Evolutionary conservation across 2,797 vertebrate species (phyloP).

Genomic region (Bradypodion ventrale): DNA sequence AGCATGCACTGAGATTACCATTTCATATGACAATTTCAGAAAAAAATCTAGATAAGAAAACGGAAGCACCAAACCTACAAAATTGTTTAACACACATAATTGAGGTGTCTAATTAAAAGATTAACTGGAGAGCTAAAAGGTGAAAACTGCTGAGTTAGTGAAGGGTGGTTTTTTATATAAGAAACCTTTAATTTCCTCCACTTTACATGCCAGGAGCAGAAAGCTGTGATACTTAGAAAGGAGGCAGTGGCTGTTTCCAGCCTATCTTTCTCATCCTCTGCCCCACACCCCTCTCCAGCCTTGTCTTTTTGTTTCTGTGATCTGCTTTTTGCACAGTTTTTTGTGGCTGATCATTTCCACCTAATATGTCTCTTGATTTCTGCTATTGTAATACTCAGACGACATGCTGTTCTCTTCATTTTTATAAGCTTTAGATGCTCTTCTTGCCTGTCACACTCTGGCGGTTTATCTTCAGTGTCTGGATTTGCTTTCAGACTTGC

Average conservation of each 20-base stretch:
- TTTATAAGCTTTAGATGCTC: slow-evolving; percentile 85
- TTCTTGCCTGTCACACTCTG: slow-evolving; percentile 87
- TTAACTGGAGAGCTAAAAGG: slow-evolving; percentile 53
- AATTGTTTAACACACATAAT: slow-evolving; percentile 37
- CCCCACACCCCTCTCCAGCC: slow-evolving; percentile 37
- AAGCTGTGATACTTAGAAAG: slow-evolving; percentile 52
- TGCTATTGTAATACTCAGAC: slow-evolving; percentile 83
- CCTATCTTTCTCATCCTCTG: slow-evolving; percentile 61
- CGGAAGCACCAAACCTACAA: not conserved
- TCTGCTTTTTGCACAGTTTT: slow-evolving; percentile 86
- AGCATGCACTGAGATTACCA: not conserved
- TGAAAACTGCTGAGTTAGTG: slow-evolving; percentile 64
- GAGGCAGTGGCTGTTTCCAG: slow-evolving; percentile 71
- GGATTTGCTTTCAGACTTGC: slow-evolving; percentile 87
- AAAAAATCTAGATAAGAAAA: not conserved
- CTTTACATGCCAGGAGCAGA: slow-evolving; percentile 55
- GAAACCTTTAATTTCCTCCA: slow-evolving; percentile 35
- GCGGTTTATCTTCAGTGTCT: slow-evolving; percentile 88
- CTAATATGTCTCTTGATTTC: slow-evolving; percentile 89
- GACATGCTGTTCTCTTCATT: slow-evolving; percentile 84
- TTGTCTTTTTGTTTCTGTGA: slow-evolving; percentile 81
- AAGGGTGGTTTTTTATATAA: slow-evolving; percentile 40
- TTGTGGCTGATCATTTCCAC: slow-evolving; percentile 88
- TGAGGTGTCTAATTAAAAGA: slow-evolving; percentile 44
- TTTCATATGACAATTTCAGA: not conserved